Base-by-base conservation (phyloP, 1,140 invertebrate species). In the Conopomorpha cramerella region DNA sequence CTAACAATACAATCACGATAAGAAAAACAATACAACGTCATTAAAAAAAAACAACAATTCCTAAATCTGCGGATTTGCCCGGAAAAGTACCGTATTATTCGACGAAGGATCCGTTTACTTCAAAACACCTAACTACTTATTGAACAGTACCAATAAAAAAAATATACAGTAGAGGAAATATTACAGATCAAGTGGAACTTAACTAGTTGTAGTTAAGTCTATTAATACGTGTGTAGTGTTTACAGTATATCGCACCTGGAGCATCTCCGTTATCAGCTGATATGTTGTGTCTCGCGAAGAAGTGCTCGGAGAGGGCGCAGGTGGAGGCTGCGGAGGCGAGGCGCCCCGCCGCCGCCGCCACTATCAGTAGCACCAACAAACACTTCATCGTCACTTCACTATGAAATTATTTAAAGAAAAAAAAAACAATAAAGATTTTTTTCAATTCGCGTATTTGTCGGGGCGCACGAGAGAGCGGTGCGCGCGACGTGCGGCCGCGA, bases 341-440 rank as follows among this genome's bases (percentile, higher is more conserved):
- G 16, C 49, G 46, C 17, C 42, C 50, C 16, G 45, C 37, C 6
- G 46, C 38, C 36, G 55, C 62, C 49, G 51, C 45, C 46, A 58
- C 26, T 35, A 44, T 39, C 32, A 71, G 46, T 40, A 72, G 18
- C 49, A 72, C 47, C 53, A 71, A 46, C 34, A 58, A 54, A 60
- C 60, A 68, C 58, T 51, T 66, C 70, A 74, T 74, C 49, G 53
- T 72, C 70, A 72, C 66, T 35, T 41, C n/a, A n/a, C n/a, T n/a
- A n/a, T n/a, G n/a, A n/a, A n/a, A n/a, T n/a, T n/a, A 14, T 40
- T 34, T 37, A 48, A 57, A 53, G 42, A 32, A 46, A 38, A 49
- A 51, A 45, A 38, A 55, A 34, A 46, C 49, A 52, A 49, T 46
- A 39, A 43, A 33, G 55, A 51, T 46, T 42, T 38, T 39, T 56